Evolutionary conservation across 2,113 vertebrate species (phyloP).

Genomic region (Rafetus swinhoei): DNA sequence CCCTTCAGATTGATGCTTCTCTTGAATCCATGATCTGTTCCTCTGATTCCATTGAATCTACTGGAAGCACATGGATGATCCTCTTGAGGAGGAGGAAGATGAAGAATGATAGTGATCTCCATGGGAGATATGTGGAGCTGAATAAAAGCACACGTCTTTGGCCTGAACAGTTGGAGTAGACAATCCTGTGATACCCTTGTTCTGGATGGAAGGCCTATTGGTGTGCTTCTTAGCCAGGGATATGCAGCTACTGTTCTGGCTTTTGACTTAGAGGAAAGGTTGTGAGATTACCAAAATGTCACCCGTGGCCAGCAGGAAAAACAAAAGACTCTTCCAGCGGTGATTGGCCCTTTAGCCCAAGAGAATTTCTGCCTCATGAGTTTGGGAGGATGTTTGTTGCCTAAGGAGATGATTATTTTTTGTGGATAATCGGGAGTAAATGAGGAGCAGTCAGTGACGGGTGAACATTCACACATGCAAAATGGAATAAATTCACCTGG

Average conservation of each 20-base stretch:
- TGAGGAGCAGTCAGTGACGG: neutral
- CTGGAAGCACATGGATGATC: neutral
- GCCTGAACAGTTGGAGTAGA: neutral
- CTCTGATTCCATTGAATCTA: neutral
- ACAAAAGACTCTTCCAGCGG: rapidly evolving
- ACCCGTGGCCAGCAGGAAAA: neutral
- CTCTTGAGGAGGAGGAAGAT: neutral
- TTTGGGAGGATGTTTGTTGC: neutral
- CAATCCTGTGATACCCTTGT: neutral
- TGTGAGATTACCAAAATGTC: neutral
- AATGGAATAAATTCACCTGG: neutral
- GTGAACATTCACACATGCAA: neutral
- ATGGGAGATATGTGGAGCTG: neutral
- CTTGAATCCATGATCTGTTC: neutral
- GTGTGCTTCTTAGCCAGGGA: neutral
- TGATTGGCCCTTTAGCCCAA: neutral
- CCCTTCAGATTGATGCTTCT: neutral
- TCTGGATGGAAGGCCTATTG: neutral
- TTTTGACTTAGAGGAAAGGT: neutral
- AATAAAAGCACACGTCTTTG: neutral
- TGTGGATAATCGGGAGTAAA: neutral
- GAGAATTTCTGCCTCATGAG: neutral
- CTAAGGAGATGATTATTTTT: neutral
- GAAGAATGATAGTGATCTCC: neutral
- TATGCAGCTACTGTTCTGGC: neutral